Base-by-base conservation (phyloP, 2,797 vertebrate genomes). In the Brachymystax lenok region DNA sequence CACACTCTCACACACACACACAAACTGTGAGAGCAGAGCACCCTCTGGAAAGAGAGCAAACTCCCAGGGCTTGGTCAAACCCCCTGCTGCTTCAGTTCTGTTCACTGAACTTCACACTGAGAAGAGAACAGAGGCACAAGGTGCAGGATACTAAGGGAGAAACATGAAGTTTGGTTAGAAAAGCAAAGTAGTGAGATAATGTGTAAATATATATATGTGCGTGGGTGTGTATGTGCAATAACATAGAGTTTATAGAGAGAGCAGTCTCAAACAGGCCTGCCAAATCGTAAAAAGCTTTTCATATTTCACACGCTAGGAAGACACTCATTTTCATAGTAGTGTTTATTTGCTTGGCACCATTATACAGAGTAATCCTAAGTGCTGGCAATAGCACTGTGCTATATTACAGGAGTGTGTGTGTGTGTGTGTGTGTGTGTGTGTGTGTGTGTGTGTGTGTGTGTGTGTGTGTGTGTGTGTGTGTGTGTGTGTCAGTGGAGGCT, bases 61-160 rank as follows among this genome's bases (percentile, higher is more conserved):
- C 7, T 7, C 35, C 7, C 35, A 40, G 35, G 7, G 7, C 35
- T 40, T 10, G 35, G 35, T 40, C 64, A 35, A 74, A 16, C 35
- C 35, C 28, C 73, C 73, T 27, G 61, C 73, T 74, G 71, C 27
- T 33, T 19, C 56, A 13, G 8, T 54, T 61, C 28, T 64, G 50
- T 21, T 71, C 50, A 30, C 46, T 6, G 28, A 33, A 27, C 72
- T 27, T 33, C 28, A 52, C 21, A 51, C 73, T 74, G 17, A 84
- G 80, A 82, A 82, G 87, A 83, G 84, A 83, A 77, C 54, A 82
- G 85, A 91, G 88, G 90, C 89, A 88, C 90, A 88, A 75, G 56
- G 79, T 30, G 82, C 16, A 40, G 88, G 87, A 92, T 86, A 89
- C 73, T 28, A 76, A 74, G 83, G 46, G 73, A 54, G 33, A 75